Conservation (phyloP, 53 echinoderm and acorn worm genomes). For the Holothuria leucospilota region DNA sequence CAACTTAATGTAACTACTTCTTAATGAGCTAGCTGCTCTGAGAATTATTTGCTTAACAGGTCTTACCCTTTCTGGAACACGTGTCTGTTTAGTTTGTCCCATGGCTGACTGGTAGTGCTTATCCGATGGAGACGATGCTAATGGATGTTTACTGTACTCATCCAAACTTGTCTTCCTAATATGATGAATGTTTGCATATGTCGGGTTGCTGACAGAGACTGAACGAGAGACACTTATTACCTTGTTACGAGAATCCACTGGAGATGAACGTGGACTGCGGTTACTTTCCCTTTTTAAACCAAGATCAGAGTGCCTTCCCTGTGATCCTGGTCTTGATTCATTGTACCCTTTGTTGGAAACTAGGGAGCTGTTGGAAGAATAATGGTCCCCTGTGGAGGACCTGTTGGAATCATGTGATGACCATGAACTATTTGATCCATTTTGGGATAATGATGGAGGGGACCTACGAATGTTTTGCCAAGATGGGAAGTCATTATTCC, state of each 20-base stretch:
- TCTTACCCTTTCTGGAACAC: no score
- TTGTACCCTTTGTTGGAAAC: slow-evolving; percentile 10
- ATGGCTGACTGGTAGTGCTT: no score
- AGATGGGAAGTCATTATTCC: not conserved
- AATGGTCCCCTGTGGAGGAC: slow-evolving; percentile 22
- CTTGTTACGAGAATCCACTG: slow-evolving; percentile 6
- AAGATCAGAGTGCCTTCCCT: slow-evolving; percentile 27
- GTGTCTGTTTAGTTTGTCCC: no score
- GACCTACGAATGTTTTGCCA: slow-evolving; percentile 7
- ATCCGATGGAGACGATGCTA: no score
- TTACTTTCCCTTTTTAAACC: slow-evolving; percentile 6
- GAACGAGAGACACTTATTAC: not conserved
- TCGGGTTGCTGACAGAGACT: not conserved
- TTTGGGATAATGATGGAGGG: slow-evolving; percentile 12
- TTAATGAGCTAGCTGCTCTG: no score
- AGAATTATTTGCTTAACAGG: no score
- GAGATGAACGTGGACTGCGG: slow-evolving; percentile 1
- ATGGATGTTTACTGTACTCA: not conserved
- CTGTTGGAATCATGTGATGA: not conserved
- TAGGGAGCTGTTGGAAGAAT: slow-evolving; percentile 37
- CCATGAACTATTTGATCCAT: slow-evolving; percentile 5
- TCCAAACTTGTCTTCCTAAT: slow-evolving; percentile 7
- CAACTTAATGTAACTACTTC: no score
- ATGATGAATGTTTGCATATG: not conserved
- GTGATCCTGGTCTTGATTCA: not conserved